Percentiles rank a stretch among this genome's conserved stretches.
Evolutionary conservation across 2,888 invertebrate genomes (phyloP).

Genomic region (Copidosoma aretas): DNA sequence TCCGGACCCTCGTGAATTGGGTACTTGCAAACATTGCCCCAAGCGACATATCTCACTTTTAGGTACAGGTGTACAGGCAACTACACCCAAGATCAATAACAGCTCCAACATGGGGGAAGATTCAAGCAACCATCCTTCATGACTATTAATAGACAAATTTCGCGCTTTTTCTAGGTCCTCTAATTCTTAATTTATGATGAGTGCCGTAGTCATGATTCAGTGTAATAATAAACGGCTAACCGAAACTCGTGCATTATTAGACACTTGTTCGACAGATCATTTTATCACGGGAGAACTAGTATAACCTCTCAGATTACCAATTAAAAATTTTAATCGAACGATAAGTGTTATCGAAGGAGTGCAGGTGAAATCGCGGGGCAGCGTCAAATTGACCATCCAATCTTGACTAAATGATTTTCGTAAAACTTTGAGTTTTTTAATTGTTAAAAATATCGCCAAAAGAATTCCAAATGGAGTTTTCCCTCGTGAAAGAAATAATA

Average conservation of each 20-base stretch:
- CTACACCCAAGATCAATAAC: no score
- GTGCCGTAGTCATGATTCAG: neutral
- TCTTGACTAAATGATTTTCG: slow-evolving; percentile 1
- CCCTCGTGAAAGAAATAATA: no score
- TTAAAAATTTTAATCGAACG: neutral
- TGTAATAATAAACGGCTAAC: neutral
- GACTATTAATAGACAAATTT: no score
- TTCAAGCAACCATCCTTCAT: no score
- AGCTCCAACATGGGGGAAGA: neutral
- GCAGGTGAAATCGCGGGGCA: neutral
- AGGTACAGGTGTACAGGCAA: neutral
- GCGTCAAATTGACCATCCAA: neutral
- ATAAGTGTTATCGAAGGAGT: neutral
- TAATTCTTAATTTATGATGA: neutral
- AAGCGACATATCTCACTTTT: neutral
- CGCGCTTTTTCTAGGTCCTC: neutral
- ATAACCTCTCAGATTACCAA: neutral
- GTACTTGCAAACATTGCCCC: no score
- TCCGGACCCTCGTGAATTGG: no score
- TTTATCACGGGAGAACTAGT: neutral
- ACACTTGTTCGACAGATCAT: slow-evolving; percentile 5
- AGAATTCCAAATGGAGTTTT: neutral
- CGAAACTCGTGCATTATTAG: slow-evolving; percentile 1
- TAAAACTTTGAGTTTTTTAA: slow-evolving; percentile 5
- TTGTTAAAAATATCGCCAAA: neutral